A percentile compares a stretch with the other conserved stretches of the same genome.
Evolutionary conservation across 2,113 vertebrate genomes (phyloP).

Genomic region (Cephalopholis sonnerati): DNA sequence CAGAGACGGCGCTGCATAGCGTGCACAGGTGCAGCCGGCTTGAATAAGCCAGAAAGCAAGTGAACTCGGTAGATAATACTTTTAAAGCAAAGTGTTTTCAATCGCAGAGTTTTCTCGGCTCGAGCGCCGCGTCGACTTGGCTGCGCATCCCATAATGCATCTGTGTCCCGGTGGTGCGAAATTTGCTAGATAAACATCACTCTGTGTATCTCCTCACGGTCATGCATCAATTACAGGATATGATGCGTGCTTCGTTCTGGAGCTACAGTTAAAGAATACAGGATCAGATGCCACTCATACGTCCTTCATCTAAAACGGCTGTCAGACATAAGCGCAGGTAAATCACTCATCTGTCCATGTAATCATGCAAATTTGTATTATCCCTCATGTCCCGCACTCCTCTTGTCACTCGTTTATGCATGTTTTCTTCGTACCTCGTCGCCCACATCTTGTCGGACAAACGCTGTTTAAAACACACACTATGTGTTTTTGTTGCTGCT

Average conservation of each 20-base stretch:
- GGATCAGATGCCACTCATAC: conserved; percentile 72
- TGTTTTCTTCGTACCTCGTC: conserved; percentile 68
- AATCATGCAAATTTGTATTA: conserved; percentile 84
- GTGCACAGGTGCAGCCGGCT: conserved; percentile 52
- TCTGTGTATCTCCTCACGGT: conserved; percentile 37
- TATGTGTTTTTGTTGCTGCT: conserved; percentile 17
- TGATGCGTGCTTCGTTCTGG: conserved; percentile 37
- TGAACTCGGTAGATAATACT: conserved; percentile 74
- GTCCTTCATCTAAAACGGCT: conserved; percentile 76
- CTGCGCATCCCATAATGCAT: conserved; percentile 32
- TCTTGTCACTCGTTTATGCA: conserved; percentile 78
- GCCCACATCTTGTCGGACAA: conserved; percentile 60
- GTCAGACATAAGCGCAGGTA: conserved; percentile 78
- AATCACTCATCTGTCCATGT: conserved; percentile 83
- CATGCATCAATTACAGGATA: conserved; percentile 61
- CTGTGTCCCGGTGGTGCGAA: conserved; percentile 39
- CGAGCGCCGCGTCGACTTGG: conserved; percentile 19
- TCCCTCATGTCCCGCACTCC: conserved; percentile 70
- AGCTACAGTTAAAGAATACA: conserved; percentile 63
- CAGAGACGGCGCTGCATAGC: conserved; percentile 15
- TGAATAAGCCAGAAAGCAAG: conserved; percentile 71
- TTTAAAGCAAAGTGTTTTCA: conserved; percentile 56
- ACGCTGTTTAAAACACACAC: conserved; percentile 37
- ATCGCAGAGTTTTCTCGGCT: conserved; percentile 27
- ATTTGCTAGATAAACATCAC: conserved; percentile 67